phyloP scores from a whole-genome alignment of 2,113 vertebrate genomes.

The Leptocoma aspasia region DNA sequence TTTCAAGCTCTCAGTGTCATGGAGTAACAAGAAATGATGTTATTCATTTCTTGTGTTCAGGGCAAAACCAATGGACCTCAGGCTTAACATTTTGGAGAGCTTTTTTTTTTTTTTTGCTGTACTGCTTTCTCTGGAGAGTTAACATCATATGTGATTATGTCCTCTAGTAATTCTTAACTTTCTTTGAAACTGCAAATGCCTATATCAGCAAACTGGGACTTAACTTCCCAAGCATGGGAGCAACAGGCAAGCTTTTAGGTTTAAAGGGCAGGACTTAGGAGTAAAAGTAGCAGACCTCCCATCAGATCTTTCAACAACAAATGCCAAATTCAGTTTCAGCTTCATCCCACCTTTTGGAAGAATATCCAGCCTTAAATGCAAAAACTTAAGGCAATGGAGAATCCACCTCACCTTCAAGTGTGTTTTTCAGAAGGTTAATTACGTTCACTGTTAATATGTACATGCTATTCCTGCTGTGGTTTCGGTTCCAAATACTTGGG shows the following conservation, averaged over 20 bases:
- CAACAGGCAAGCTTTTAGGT: neutral
- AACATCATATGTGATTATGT: neutral
- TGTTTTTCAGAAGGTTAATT: neutral
- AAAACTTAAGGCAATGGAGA: neutral
- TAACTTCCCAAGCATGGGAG: neutral
- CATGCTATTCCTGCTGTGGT: neutral
- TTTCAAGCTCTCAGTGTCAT: neutral
- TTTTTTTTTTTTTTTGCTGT: neutral
- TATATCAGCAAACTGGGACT: neutral
- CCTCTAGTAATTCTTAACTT: neutral
- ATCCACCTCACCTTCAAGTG: neutral
- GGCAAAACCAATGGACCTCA: neutral
- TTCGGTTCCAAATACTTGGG: neutral
- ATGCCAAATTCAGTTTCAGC: neutral
- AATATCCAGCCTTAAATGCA: neutral
- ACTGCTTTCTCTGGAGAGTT: neutral
- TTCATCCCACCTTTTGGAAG: neutral
- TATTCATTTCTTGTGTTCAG: neutral
- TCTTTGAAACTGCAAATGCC: neutral
- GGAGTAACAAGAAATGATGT: neutral
- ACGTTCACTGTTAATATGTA: neutral
- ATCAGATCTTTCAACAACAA: neutral
- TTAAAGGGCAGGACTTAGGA: neutral
- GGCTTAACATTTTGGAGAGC: neutral
- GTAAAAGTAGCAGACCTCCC: neutral